A percentile compares a stretch with the other conserved stretches of the same genome.
These are phyloP conservation scores for Asarcornis scutulata DNA, from an alignment of 2,113 vertebrate species.

Conservation along the genomic window DNA sequence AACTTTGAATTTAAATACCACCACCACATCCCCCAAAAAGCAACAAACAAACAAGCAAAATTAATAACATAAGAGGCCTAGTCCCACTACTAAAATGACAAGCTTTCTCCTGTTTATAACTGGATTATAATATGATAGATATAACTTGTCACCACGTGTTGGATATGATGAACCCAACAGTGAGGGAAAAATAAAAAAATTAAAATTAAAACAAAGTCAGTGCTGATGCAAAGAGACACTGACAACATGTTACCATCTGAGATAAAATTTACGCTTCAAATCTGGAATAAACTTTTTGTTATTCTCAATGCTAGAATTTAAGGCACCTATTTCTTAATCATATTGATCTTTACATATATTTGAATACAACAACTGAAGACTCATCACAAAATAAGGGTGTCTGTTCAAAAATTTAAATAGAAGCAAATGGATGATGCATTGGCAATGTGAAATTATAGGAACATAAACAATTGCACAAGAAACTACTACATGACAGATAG, in stretches of 20 bases:
- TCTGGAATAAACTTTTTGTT: not conserved
- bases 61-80: not conserved
- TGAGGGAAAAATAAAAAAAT: not conserved
- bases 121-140: not conserved
- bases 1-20: not conserved
- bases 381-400: not conserved
- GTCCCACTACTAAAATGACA: not conserved
- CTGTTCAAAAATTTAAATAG: not conserved
- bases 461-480: not conserved
- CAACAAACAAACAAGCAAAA: not conserved
- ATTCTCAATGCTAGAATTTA: not conserved
- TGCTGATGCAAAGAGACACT: not conserved
- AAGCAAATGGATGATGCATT: not conserved
- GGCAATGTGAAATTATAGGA: not conserved
- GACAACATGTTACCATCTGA: not conserved
- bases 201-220: not conserved
- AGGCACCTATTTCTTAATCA: not conserved
- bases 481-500: not conserved
- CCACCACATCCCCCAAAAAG: not conserved
- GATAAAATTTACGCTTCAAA: not conserved
- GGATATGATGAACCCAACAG: not conserved
- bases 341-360: not conserved
- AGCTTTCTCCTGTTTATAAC: not conserved
- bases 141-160: not conserved
- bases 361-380: not conserved